These are phyloP conservation scores for Bhutanitis thaidina DNA, from an alignment of 2,888 invertebrate genomes.

Conservation along the genomic window DNA sequence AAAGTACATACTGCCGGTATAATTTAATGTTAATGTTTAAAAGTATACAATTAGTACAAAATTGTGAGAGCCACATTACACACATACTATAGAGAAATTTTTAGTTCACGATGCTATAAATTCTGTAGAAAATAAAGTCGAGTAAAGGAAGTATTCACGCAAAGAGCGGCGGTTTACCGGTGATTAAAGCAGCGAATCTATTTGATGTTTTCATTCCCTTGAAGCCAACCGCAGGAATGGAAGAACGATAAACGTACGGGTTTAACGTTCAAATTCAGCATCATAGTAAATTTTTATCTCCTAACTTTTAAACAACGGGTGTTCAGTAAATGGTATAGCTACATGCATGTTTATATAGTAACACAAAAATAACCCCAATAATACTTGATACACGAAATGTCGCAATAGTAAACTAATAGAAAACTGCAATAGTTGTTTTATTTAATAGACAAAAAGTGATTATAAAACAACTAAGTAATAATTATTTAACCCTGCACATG, in stretches of 20 bases:
- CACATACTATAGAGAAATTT: background rate
- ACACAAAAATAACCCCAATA: too few relatives aligned
- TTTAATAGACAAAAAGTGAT: too few relatives aligned
- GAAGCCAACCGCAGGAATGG: constrained; percentile 7
- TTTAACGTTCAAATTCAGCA: constrained; percentile 2
- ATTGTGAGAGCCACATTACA: background rate
- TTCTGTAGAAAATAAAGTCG: background rate
- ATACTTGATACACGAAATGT: too few relatives aligned
- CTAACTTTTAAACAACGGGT: too few relatives aligned
- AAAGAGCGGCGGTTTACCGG: constrained; percentile 10
- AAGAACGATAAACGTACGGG: constrained; percentile 4
- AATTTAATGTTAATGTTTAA: too few relatives aligned
- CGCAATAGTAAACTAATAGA: too few relatives aligned
- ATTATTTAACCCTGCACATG: too few relatives aligned
- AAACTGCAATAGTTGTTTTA: too few relatives aligned
- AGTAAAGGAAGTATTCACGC: constrained; percentile 3
- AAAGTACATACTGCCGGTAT: too few relatives aligned
- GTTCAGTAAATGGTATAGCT: too few relatives aligned
- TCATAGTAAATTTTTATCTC: background rate
- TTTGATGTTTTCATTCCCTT: constrained; percentile 18
- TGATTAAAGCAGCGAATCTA: constrained; percentile 15
- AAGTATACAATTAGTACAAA: background rate
- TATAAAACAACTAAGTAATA: too few relatives aligned
- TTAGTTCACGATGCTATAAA: background rate
- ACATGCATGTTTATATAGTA: too few relatives aligned